These are phyloP conservation scores for Tillus elongatus DNA, from an alignment of 2,888 invertebrate genomes.

Conservation along the genomic window DNA sequence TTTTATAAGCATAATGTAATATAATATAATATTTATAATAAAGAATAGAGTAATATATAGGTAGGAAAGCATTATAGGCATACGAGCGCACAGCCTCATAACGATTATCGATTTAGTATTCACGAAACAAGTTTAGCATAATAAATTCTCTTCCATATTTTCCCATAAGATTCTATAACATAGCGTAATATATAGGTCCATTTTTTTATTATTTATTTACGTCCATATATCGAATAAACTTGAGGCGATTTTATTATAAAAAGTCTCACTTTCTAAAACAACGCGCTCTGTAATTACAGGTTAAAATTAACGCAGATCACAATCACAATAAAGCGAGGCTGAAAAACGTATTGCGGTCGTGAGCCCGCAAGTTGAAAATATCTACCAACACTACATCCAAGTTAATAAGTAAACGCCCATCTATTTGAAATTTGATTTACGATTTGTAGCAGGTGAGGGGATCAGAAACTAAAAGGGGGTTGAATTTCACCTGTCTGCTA, in stretches of 20 bases:
- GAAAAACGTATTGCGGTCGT: slow-evolving; percentile 14
- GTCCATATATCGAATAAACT: slow-evolving; percentile 30
- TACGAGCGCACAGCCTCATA: no score
- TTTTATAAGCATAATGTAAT: no score
- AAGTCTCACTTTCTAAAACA: slow-evolving; percentile 36
- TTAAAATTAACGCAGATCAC: slow-evolving; percentile 34
- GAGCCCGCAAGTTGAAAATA: slow-evolving; percentile 20
- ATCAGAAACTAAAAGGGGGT: slow-evolving; percentile 27
- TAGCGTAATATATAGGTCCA: slow-evolving; percentile 36
- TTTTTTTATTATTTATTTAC: slow-evolving; percentile 37
- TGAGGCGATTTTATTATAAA: slow-evolving; percentile 34
- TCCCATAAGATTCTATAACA: slow-evolving; percentile 29
- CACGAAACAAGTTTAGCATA: no score
- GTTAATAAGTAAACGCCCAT: slow-evolving; percentile 40
- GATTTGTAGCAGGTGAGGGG: slow-evolving; percentile 31
- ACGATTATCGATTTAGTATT: no score
- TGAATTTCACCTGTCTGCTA: slow-evolving; percentile 33
- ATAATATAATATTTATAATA: no score
- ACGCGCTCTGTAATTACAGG: slow-evolving; percentile 36
- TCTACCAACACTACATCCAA: slow-evolving; percentile 27
- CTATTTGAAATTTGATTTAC: slow-evolving; percentile 41
- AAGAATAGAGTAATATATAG: no score
- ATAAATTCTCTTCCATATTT: slow-evolving; percentile 33
- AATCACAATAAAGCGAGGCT: slow-evolving; percentile 23
- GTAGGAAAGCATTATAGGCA: no score